Evolutionary conservation across 64 coral and sea anemone genomes (phyloP).

Genomic region (Stylophora pistillata): DNA sequence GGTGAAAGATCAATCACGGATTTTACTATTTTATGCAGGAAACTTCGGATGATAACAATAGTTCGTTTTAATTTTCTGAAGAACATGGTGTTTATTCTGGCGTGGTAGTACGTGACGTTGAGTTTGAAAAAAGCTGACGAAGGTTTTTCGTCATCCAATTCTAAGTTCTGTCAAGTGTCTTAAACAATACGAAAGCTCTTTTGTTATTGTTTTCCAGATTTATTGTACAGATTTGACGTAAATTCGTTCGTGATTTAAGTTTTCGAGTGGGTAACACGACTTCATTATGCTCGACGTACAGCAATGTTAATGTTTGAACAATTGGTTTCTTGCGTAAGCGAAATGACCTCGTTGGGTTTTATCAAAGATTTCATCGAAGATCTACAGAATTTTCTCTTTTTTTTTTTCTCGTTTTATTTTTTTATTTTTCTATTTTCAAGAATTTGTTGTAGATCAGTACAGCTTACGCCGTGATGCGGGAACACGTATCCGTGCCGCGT

Average conservation of each 20-base stretch:
- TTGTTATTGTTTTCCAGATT: background rate
- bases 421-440: no score
- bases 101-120: background rate
- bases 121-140: background rate
- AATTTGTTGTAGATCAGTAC: no score
- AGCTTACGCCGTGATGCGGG: no score
- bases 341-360: no score
- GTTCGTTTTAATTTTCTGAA: background rate
- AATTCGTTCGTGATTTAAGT: background rate
- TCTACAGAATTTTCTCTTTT: no score
- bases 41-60: background rate
- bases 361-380: no score
- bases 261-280: background rate
- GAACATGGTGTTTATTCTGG: background rate
- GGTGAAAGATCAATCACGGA: background rate
- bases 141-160: background rate
- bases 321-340: no score
- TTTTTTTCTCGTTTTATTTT: no score
- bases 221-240: constrained; percentile 16
- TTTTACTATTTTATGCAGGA: background rate
- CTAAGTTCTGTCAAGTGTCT: background rate
- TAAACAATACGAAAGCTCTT: background rate
- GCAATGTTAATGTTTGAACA: no score
- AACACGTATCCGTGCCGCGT: no score
- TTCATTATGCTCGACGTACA: no score